A percentile compares a stretch with the other conserved stretches of the same genome.
Conservation (phyloP, 2,888 invertebrate species). For the Myopa testacea region DNA sequence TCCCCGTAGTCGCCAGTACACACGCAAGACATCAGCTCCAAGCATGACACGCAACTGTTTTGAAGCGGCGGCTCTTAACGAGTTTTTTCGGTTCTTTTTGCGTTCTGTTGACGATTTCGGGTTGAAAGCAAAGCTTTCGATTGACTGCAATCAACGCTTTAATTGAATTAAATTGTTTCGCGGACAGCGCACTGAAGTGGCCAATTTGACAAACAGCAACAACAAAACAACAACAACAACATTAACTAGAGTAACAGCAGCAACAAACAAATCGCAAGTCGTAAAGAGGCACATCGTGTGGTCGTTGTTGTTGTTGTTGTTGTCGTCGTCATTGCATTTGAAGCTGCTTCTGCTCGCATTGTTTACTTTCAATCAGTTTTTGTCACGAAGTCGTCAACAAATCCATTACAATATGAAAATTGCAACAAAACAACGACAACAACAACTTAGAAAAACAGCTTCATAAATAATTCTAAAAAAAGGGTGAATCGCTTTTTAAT, state of each 20-base stretch:
- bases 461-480: conserved; percentile 54
- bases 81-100: neutral
- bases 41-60: neutral
- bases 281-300: neutral
- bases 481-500: conserved; percentile 9
- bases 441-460: neutral
- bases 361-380: conserved; percentile 66
- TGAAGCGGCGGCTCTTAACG: neutral
- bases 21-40: no score
- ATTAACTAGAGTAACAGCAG: neutral
- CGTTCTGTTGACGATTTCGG: neutral
- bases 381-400: conserved; percentile 63
- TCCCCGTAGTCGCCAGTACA: no score
- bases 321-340: conserved; percentile 13
- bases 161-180: conserved; percentile 63
- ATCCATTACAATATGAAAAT: conserved; percentile 51
- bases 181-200: conserved; percentile 61
- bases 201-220: conserved; percentile 56
- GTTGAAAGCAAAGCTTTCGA: conserved; percentile 13
- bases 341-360: conserved; percentile 43
- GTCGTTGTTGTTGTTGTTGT: conserved; percentile 5
- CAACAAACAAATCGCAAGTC: neutral
- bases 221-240: neutral
- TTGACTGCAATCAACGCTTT: conserved; percentile 46
- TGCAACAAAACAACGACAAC: conserved; percentile 44